Base-by-base conservation (phyloP, 1,140 invertebrate species). In the Linepithema humile region DNA sequence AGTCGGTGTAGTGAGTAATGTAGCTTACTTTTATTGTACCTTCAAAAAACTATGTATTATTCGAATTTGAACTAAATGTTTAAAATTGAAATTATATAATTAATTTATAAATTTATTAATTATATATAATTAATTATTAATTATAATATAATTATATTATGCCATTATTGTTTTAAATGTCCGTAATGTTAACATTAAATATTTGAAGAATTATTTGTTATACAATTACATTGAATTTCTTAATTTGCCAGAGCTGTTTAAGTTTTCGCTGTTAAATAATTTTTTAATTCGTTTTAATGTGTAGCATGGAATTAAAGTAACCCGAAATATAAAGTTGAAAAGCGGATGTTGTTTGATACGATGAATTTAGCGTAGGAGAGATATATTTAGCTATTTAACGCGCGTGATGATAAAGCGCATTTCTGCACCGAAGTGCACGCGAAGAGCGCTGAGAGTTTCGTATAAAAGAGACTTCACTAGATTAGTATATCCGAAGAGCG, bases 401-500 rank as follows among this genome's bases (percentile, higher is more conserved):
- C 23, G 6, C 23, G n/a, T n/a, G 10, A 0, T 32, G 53, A 43
- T 60, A 74, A 74, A 29, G 23, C 38, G 35, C 55, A 40, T 74
- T 60, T 74, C 55, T 26, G 9, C 2, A 38, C 29, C 40, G 12
- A 75, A 32, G 57, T 17, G 23, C 32, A 59, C 6, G 26, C 38
- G 55, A 77, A 17, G 29, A 35, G 38, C 26, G 6, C 59, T 12
- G n/a, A 65, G 59, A 77, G 59, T 60, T 26, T 17, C 73, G 38
- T 9, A 59, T 50, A 64, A 77, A 65, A 77, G 59, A 75, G 40
- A 35, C 40, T 64, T 48, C 57, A 35, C 29, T 26, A 40, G 40
- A 77, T 64, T 77, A 43, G 59, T 35, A 48, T n/a, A 29, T 64
- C 29, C 73, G 53, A 60, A 40, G 38, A 74, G 55, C 35, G 53